These are phyloP conservation scores for Myotis davidii DNA, from an alignment of 2,113 vertebrate genomes.

Conservation along the genomic window DNA sequence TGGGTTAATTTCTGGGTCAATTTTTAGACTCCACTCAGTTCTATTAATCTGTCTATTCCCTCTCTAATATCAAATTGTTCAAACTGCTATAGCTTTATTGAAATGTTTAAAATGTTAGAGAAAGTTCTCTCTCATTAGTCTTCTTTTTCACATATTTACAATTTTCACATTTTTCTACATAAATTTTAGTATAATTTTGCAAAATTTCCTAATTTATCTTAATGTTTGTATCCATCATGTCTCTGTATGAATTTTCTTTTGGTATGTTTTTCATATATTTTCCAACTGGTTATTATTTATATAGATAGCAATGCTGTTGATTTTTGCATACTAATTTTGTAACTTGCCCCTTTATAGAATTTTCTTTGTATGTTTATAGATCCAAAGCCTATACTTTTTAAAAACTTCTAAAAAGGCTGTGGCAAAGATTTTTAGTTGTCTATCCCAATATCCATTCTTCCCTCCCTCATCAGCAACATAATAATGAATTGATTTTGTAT, in stretches of 20 bases:
- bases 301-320: neutral
- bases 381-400: neutral
- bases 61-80: neutral
- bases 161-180: constrained; percentile 26
- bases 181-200: constrained; percentile 21
- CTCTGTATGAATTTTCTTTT: constrained; percentile 34
- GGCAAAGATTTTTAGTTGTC: constrained; percentile 19
- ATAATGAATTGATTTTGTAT: neutral
- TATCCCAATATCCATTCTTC: neutral
- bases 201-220: constrained; percentile 26
- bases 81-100: neutral
- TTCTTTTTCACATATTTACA: constrained; percentile 21
- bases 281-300: neutral
- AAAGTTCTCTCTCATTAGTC: neutral
- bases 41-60: neutral
- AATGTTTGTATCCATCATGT: neutral
- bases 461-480: neutral
- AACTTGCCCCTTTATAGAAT: neutral
- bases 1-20: neutral
- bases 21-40: neutral
- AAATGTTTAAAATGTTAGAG: neutral
- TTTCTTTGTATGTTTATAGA: constrained; percentile 3
- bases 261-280: constrained; percentile 4
- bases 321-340: neutral
- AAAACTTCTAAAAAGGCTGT: neutral